Conservation (phyloP, 53 echinoderm and acorn worm species). For the Arbacia lixula region DNA sequence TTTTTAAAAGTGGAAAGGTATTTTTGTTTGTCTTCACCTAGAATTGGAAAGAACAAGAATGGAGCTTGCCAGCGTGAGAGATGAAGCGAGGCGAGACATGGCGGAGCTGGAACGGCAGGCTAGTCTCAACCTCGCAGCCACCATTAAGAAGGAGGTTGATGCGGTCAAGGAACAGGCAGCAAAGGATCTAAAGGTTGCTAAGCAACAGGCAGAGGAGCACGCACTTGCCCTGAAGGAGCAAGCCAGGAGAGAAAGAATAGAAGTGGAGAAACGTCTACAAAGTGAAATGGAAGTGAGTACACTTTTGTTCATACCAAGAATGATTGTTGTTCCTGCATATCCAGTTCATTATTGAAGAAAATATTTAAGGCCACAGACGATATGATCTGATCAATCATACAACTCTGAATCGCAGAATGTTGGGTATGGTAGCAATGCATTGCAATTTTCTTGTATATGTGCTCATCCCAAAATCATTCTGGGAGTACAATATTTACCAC, state of each 20-base stretch:
- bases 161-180: slow-evolving; percentile 15
- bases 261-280: slow-evolving; percentile 6
- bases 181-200: background rate
- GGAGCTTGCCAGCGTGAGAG: slow-evolving; percentile 15
- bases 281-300: no score
- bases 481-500: background rate
- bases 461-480: no score
- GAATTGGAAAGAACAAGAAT: slow-evolving; percentile 31
- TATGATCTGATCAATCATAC: no score
- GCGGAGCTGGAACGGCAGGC: slow-evolving; percentile 22
- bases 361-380: no score
- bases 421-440: no score
- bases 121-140: background rate
- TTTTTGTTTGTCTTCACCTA: background rate
- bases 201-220: background rate
- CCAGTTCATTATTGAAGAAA: no score
- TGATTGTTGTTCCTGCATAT: no score
- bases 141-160: slow-evolving; percentile 10
- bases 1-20: background rate
- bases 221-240: background rate
- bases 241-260: background rate
- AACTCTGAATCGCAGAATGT: no score
- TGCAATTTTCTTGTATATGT: no score
- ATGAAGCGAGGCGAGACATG: slow-evolving; percentile 22
- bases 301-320: no score